These are phyloP conservation scores for Choloepus didactylus DNA, from an alignment of 2,797 vertebrate species.

Conservation along the genomic window DNA sequence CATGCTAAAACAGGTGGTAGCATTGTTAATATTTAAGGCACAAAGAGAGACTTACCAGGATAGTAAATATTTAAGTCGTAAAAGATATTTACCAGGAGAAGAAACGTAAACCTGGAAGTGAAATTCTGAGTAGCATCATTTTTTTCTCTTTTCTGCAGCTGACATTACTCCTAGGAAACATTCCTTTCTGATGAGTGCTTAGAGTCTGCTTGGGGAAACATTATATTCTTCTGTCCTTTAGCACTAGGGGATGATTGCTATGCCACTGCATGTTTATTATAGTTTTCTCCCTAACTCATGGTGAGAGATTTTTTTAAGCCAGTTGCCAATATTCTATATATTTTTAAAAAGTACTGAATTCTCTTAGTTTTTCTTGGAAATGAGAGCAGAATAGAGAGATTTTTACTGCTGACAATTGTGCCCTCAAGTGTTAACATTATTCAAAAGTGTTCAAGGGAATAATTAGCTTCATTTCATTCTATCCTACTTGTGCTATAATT, in stretches of 20 bases:
- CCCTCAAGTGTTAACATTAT: conserved; percentile 79
- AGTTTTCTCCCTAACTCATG: background rate
- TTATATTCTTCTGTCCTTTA: background rate
- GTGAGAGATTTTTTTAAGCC: background rate
- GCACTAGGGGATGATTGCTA: background rate
- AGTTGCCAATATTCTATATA: background rate
- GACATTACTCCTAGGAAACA: background rate
- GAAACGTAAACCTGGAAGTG: background rate
- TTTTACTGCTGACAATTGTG: conserved; percentile 76
- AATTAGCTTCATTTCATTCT: conserved; percentile 67
- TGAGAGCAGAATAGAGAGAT: conserved; percentile 33
- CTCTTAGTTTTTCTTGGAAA: conserved; percentile 2
- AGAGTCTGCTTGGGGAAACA: background rate
- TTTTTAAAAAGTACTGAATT: background rate
- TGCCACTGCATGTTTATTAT: background rate
- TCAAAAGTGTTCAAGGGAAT: conserved; percentile 70
- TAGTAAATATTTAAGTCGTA: background rate
- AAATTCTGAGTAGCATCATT: background rate
- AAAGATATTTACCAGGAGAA: background rate
- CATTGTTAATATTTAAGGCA: background rate
- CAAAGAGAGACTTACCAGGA: background rate
- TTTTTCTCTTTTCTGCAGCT: background rate
- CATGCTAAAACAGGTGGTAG: background rate
- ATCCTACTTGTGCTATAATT: conserved; percentile 62
- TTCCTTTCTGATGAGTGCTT: background rate